Evolutionary conservation across 2,113 vertebrate genomes (phyloP), one percentile per base, ranked within the genome.

Genomic region (Paratilapia polleni): DNA sequence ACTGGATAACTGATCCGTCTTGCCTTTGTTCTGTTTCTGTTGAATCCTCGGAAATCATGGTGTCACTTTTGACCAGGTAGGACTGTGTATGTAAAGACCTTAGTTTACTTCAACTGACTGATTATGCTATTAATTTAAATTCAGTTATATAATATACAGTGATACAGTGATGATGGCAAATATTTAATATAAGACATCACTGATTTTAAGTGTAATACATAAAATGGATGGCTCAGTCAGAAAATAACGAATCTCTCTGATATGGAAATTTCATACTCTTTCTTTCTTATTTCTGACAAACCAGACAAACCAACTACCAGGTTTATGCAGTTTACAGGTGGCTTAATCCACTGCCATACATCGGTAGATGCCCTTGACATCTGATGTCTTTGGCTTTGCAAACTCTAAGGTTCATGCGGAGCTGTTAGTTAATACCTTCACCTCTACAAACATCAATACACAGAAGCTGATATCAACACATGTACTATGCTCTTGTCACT

Each of bases 361-460:
- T 87, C 85, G 77, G 62, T 24, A 74, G 64, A 83, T 82, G 86
- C 79, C 88, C 66, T 88, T 91, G 84, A 88, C 34, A 78, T 31
- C 43, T 8, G 13, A 19, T 85, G 77, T 81, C 24, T 73, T 54
- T 85, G 74, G 82, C 60, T 77, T 78, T 87, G 26, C 19, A 17
- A 28, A 78, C 78, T 87, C 74, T 66, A 66, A 81, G 74, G 80
- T 70, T 83, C 58, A 13, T n/a, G 31, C 63, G 49, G 20, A 78
- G 83, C 38, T 62, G 56, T 84, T 52, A 1, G 49, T 77, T 81
- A 63, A 83, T 74, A 10, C 17, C 58, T 77, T 14, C 64, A 38
- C 79, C 76, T 70, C 62, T 60, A n/a, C 73, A 22, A 79, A 52
- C 66, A 80, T 78, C 24, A 80, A 54, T 86, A 75, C 24, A 87